Percentiles rank a stretch among this genome's conserved stretches.
These are phyloP conservation scores for Mormyrus hasselquistii DNA, from an alignment of 2,797 vertebrate genomes.

Conservation along the genomic window DNA sequence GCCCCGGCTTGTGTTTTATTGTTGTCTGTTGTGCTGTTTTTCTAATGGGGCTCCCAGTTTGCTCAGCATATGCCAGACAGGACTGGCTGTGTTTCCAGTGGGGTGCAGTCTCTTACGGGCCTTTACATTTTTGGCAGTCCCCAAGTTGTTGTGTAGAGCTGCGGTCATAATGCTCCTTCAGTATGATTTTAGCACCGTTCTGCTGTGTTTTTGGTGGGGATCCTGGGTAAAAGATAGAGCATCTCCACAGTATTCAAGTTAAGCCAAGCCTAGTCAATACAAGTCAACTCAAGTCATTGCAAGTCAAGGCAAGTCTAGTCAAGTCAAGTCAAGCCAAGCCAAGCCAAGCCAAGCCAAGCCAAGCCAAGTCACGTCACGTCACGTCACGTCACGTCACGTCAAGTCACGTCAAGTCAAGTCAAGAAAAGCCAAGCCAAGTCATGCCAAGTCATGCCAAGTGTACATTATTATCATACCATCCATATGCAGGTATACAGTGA, in stretches of 20 bases:
- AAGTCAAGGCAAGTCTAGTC: background rate
- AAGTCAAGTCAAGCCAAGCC: too few species aligned
- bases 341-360: too few species aligned
- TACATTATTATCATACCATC: background rate
- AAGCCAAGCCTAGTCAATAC: background rate
- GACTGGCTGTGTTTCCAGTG: slow-evolving; percentile 24
- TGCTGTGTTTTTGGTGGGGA: background rate
- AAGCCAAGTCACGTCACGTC: too few species aligned
- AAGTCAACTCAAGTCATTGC: too few species aligned
- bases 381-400: too few species aligned
- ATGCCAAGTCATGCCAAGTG: background rate
- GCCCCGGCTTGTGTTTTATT: slow-evolving; percentile 29
- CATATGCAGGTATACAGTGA: background rate
- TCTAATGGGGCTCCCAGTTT: slow-evolving; percentile 28
- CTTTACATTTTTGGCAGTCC: background rate
- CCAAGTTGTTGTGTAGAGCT: background rate
- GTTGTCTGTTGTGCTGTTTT: slow-evolving; percentile 35
- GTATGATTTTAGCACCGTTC: background rate
- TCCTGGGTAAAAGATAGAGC: background rate
- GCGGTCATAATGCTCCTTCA: background rate
- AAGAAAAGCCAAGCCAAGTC: too few species aligned
- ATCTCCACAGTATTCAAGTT: background rate
- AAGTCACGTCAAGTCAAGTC: too few species aligned
- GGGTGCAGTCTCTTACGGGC: background rate
- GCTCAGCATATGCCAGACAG: slow-evolving; percentile 33